A percentile compares a stretch with the other conserved stretches of the same genome.
Evolutionary conservation across 1,140 invertebrate species (phyloP).

Genomic region (Drosophila bipectinata): DNA sequence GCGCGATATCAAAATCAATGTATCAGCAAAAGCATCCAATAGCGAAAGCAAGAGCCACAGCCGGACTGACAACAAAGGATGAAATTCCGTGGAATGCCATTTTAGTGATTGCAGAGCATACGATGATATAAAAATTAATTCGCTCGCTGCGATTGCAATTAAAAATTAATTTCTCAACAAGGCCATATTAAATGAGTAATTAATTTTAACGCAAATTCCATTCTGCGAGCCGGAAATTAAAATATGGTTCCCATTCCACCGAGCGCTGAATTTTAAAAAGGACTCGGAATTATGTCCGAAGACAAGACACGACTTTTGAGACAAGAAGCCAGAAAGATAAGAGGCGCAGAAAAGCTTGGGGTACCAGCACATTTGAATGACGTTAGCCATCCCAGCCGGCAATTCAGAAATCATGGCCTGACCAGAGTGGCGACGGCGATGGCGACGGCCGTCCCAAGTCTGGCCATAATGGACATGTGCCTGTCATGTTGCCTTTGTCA

Average conservation of each 20-base stretch:
- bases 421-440: slow-evolving; percentile 1
- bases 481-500: slow-evolving; percentile 81
- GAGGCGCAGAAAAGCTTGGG: slow-evolving; percentile 9
- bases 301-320: slow-evolving; percentile 1
- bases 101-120: slow-evolving; percentile 23
- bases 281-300: neutral
- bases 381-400: neutral
- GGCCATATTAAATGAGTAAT: slow-evolving; percentile 36
- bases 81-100: slow-evolving; percentile 28
- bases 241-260: slow-evolving; percentile 4
- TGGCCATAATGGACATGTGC: slow-evolving; percentile 76
- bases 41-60: neutral
- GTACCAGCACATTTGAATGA: slow-evolving; percentile 48
- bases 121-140: slow-evolving; percentile 39
- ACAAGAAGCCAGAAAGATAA: slow-evolving; percentile 16
- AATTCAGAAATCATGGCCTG: slow-evolving; percentile 5
- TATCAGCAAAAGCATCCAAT: slow-evolving; percentile 9
- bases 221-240: slow-evolving; percentile 11
- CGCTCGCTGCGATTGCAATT: slow-evolving; percentile 45
- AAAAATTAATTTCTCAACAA: slow-evolving; percentile 49
- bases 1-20: slow-evolving; percentile 54
- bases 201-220: slow-evolving; percentile 40
- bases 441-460: slow-evolving; percentile 12
- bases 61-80: slow-evolving; percentile 11
- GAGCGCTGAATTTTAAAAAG: neutral